Conservation (phyloP, 2,888 invertebrate species). For the Diarsia brunnea region DNA sequence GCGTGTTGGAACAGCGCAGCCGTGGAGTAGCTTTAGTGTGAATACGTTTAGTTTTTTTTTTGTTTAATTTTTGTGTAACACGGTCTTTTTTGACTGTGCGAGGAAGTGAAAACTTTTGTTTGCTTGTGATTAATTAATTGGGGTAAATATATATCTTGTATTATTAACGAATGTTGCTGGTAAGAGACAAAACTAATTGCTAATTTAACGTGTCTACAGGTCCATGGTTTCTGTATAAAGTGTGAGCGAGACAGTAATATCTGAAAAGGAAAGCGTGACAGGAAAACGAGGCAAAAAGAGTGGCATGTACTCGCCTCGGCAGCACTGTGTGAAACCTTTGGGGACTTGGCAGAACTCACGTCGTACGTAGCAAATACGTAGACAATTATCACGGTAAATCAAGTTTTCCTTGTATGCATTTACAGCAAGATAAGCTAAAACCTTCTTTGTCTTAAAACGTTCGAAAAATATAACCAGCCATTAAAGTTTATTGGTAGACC, state of each 20-base stretch:
- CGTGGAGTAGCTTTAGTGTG: slow-evolving; percentile 71
- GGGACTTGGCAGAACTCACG: slow-evolving; percentile 72
- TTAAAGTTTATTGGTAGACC: slow-evolving; percentile 18
- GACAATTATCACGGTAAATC: slow-evolving; percentile 63
- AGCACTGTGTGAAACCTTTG: slow-evolving; percentile 73
- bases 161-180: neutral
- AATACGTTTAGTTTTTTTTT: slow-evolving; percentile 38
- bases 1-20: slow-evolving; percentile 79
- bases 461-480: slow-evolving; percentile 5
- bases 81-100: neutral
- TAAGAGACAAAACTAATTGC: slow-evolving; percentile 16
- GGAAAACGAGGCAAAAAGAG: slow-evolving; percentile 85
- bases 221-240: slow-evolving; percentile 41
- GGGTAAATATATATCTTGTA: neutral
- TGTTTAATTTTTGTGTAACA: slow-evolving; percentile 1
- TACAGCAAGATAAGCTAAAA: slow-evolving; percentile 4
- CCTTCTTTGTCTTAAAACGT: slow-evolving; percentile 4
- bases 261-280: slow-evolving; percentile 84
- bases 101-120: neutral
- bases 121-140: neutral
- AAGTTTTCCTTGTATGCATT: slow-evolving; percentile 50
- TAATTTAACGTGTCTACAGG: slow-evolving; percentile 35
- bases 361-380: slow-evolving; percentile 64
- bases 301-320: slow-evolving; percentile 79
- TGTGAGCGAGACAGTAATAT: slow-evolving; percentile 74